phyloP scores from a whole-genome alignment of 2,888 invertebrate species.

The Pristionchus entomophagus region DNA sequence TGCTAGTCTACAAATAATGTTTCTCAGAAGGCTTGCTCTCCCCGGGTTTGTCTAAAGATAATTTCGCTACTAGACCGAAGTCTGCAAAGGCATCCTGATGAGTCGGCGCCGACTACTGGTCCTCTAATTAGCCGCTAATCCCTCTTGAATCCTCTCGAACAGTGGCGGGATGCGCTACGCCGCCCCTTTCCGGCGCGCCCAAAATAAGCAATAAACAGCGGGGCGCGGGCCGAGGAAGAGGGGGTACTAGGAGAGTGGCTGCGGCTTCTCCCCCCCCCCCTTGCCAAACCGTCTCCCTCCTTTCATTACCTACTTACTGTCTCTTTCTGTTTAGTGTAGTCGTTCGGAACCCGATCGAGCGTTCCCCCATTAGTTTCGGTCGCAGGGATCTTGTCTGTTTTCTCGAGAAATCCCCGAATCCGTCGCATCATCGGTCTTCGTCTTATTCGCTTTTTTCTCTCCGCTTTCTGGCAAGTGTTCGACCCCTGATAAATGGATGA shows the following conservation, averaged over 20 bases:
- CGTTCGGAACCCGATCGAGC: no score
- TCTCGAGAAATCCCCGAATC: background rate
- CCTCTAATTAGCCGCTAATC: no score
- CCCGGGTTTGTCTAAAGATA: no score
- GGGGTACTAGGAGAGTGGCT: background rate
- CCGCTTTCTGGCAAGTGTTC: background rate
- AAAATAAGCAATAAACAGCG: slow-evolving; percentile 40
- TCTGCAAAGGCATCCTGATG: no score
- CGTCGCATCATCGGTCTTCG: background rate
- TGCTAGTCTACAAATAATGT: no score
- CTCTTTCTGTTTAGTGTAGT: background rate
- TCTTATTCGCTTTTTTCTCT: background rate
- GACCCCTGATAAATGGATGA: slow-evolving; percentile 37
- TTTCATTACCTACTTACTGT: slow-evolving; percentile 1
- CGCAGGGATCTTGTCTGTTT: no score
- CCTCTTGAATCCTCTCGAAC: no score
- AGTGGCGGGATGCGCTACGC: background rate
- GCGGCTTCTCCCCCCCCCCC: background rate
- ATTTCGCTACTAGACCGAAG: no score
- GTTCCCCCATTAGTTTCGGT: no score
- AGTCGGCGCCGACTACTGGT: no score
- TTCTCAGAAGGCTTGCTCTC: no score
- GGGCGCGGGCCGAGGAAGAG: background rate
- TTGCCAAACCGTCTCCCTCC: background rate
- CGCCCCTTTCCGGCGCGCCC: background rate